phyloP scores from a whole-genome alignment of 37 sponge, comb jelly and placozoan genomes.

The Agelas oroides region DNA sequence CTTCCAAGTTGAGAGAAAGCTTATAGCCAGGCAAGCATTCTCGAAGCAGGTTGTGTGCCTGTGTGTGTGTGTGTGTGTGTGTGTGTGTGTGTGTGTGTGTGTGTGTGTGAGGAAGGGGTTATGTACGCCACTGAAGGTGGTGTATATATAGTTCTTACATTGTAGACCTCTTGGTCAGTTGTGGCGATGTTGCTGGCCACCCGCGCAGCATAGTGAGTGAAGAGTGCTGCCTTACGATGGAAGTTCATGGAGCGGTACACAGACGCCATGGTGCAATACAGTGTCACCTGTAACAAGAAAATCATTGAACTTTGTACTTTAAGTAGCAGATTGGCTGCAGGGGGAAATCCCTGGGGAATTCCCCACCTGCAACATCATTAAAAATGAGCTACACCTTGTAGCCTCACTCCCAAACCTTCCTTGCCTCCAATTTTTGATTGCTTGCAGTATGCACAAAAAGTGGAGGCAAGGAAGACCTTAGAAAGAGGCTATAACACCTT shows the following conservation, averaged over 20 bases:
- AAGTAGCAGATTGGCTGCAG: too few species aligned
- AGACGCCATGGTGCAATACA: constrained; percentile 21
- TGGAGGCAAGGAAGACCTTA: too few species aligned
- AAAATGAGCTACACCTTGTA: not conserved
- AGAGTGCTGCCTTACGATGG: constrained; percentile 52
- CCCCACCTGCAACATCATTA: too few species aligned
- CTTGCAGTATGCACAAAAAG: too few species aligned
- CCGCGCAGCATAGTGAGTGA: constrained; percentile 44
- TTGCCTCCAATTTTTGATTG: too few species aligned
- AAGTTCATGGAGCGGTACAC: constrained; percentile 39
- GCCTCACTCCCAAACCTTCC: too few species aligned
- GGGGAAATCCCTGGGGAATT: too few species aligned
- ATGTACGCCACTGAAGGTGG: too few species aligned
- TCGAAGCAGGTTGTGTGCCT: constrained; percentile 19
- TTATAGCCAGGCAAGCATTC: constrained; percentile 38
- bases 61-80: not conserved
- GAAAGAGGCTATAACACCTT: too few species aligned
- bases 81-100: not conserved
- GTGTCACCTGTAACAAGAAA: not conserved
- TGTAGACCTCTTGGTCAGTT: not conserved
- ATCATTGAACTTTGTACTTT: not conserved
- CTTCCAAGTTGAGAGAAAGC: constrained; percentile 4
- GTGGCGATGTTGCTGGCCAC: constrained; percentile 1
- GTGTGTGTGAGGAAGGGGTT: not conserved
- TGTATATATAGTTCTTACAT: not conserved